phyloP scores from a whole-genome alignment of 1,140 invertebrate genomes.

The Achatina immaculata region DNA sequence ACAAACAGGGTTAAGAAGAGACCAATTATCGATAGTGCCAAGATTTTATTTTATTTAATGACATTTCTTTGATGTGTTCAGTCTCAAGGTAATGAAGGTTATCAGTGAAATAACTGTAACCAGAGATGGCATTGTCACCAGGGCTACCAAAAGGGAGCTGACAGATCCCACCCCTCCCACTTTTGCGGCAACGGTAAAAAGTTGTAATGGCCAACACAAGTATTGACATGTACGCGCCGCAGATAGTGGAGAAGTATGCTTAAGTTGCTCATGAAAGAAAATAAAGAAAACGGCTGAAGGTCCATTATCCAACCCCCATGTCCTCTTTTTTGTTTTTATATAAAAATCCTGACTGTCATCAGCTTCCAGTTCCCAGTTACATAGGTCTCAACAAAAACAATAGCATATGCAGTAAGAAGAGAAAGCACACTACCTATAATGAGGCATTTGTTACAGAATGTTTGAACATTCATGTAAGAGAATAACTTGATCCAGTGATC shows the following conservation, averaged over 20 bases:
- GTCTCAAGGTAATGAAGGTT: not conserved
- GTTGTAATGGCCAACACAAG: no score
- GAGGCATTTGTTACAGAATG: not conserved
- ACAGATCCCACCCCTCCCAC: no score
- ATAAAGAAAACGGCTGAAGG: not conserved
- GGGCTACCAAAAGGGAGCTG: no score
- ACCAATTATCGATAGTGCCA: not conserved
- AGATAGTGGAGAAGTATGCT: no score
- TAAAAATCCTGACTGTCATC: not conserved
- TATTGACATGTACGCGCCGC: no score
- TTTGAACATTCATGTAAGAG: not conserved
- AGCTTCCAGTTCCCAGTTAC: not conserved
- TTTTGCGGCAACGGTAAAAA: no score
- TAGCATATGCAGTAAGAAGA: not conserved
- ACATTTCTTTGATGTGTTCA: not conserved
- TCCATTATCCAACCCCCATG: not conserved
- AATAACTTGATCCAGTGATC: not conserved
- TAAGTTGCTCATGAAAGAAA: not conserved
- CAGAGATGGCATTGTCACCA: not conserved
- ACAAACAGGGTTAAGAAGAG: not conserved
- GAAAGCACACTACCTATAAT: not conserved
- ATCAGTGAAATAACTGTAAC: not conserved
- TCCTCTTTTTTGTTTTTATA: not conserved
- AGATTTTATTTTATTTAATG: not conserved
- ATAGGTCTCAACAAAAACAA: not conserved